Conservation (phyloP, 2,797 vertebrate species). For the Apogon hyalosoma region DNA sequence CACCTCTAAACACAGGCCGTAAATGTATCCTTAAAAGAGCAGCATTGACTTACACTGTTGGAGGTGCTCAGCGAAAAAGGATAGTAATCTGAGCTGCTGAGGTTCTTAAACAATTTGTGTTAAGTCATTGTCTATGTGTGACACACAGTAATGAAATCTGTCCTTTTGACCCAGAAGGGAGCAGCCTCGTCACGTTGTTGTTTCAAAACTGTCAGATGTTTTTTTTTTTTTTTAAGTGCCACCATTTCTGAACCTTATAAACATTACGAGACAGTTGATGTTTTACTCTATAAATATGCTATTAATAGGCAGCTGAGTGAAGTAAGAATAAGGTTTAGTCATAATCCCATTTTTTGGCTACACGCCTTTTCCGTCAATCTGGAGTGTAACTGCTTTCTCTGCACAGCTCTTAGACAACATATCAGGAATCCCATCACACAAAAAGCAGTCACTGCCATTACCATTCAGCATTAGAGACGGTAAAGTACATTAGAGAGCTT, state of each 20-base stretch:
- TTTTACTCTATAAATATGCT: not conserved
- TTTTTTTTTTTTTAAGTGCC: conserved; percentile 6
- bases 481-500: conserved; percentile 69
- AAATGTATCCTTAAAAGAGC: conserved; percentile 11
- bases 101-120: conserved; percentile 32
- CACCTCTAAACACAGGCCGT: not conserved
- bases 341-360: not conserved
- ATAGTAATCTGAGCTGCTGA: conserved; percentile 27
- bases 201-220: conserved; percentile 23
- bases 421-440: conserved; percentile 52
- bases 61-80: conserved; percentile 11
- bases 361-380: not conserved
- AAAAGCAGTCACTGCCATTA: conserved; percentile 45
- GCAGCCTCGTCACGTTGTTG: conserved; percentile 15
- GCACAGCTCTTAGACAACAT: conserved; percentile 43
- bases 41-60: conserved; percentile 30
- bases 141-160: conserved; percentile 41
- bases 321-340: not conserved
- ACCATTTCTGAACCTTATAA: conserved; percentile 12
- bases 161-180: conserved; percentile 15
- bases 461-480: conserved; percentile 59
- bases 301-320: too few relatives aligned
- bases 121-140: conserved; percentile 26
- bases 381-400: conserved; percentile 3
- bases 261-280: conserved; percentile 12